Percentiles rank a stretch among this genome's conserved stretches.
These are phyloP conservation scores for Magallana nippona DNA, from an alignment of 2,888 invertebrate species.

Conservation along the genomic window DNA sequence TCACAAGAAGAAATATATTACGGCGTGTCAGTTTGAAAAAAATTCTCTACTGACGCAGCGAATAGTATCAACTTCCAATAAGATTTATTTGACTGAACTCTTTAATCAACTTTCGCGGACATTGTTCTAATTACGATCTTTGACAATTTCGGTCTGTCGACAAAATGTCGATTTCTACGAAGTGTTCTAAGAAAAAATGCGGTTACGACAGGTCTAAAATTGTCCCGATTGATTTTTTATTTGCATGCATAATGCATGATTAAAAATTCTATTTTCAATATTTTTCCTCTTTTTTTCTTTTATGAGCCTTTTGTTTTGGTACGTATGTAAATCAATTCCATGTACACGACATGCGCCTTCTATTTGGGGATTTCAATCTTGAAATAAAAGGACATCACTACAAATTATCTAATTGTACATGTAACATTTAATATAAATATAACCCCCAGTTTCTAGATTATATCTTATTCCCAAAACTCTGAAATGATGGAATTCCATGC, in stretches of 20 bases:
- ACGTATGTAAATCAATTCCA: conserved; percentile 8
- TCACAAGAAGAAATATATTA: neutral
- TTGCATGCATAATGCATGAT: conserved; percentile 10
- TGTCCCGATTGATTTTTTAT: neutral
- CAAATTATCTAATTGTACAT: no score
- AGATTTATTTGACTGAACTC: no score
- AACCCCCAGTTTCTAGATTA: no score
- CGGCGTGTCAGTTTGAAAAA: neutral
- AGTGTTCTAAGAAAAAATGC: neutral
- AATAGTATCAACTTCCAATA: no score
- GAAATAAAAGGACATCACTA: no score
- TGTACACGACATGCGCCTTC: neutral
- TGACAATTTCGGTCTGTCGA: no score
- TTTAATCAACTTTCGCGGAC: no score
- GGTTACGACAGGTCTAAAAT: conserved; percentile 9
- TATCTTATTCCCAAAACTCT: no score
- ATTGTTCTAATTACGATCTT: no score
- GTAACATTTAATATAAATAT: no score
- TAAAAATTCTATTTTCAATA: conserved; percentile 1
- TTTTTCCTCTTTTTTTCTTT: neutral
- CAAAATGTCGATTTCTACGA: no score
- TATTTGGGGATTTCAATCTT: neutral
- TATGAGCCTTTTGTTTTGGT: neutral
- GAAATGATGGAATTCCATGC: neutral
- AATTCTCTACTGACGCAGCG: neutral